These are phyloP conservation scores for Eueides isabella DNA, from an alignment of 1,140 invertebrate species.

Conservation along the genomic window DNA sequence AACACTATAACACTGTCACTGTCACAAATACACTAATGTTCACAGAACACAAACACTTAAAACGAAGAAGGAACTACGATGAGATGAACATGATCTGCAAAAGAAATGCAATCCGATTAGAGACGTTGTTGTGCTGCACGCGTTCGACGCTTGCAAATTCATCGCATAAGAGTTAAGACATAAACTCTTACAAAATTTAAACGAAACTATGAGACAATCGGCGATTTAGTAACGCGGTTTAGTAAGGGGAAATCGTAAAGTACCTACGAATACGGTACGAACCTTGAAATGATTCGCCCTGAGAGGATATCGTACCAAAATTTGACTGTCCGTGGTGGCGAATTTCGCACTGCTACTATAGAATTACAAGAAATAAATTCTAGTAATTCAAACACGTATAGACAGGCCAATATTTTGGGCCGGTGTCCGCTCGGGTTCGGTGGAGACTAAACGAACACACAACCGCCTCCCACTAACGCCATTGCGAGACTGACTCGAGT, in stretches of 20 bases:
- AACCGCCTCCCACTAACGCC: slow-evolving; percentile 76
- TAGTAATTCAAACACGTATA: slow-evolving; percentile 77
- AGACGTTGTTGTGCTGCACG: slow-evolving; percentile 42
- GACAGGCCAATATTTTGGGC: slow-evolving; percentile 83
- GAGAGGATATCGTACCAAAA: slow-evolving; percentile 83
- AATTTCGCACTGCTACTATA: slow-evolving; percentile 58
- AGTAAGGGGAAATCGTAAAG: slow-evolving; percentile 76
- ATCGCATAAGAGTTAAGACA: slow-evolving; percentile 48
- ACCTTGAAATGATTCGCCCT: slow-evolving; percentile 81
- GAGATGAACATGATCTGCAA: slow-evolving; percentile 81
- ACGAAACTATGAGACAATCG: slow-evolving; percentile 73
- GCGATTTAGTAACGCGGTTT: slow-evolving; percentile 74
- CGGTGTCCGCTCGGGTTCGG: slow-evolving; percentile 82
- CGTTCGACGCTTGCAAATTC: slow-evolving; percentile 50
- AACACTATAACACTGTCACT: slow-evolving; percentile 69
- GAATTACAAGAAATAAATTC: slow-evolving; percentile 76
- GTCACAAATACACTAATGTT: slow-evolving; percentile 72
- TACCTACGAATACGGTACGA: slow-evolving; percentile 77
- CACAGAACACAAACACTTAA: slow-evolving; percentile 79
- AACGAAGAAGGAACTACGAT: slow-evolving; percentile 78
- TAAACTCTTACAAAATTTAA: slow-evolving; percentile 66
- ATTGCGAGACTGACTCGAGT: slow-evolving; percentile 79
- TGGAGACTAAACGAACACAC: slow-evolving; percentile 78
- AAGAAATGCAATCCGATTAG: slow-evolving; percentile 63
- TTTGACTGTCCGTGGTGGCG: slow-evolving; percentile 78